Conservation (phyloP, 2,113 vertebrate species). For the Terrapene triunguis region DNA sequence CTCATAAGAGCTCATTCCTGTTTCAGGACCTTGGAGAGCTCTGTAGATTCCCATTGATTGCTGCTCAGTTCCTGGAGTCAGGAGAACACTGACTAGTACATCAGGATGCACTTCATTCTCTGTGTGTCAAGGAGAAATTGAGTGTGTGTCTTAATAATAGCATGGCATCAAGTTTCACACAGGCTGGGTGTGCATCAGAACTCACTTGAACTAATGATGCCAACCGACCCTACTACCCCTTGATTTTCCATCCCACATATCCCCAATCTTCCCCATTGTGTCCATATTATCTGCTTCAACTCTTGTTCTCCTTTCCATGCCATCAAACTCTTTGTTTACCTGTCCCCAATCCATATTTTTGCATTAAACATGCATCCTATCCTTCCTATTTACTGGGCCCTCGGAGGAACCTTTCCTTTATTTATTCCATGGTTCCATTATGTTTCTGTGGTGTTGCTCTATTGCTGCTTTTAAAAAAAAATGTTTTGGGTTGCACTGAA, state of each 20-base stretch:
- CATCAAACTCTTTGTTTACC: neutral
- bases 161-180: rapidly evolving
- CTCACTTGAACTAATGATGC: rapidly evolving
- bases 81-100: rapidly evolving
- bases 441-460: neutral
- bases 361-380: constrained; percentile 29
- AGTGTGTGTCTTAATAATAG: rapidly evolving
- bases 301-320: neutral
- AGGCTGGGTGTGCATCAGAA: rapidly evolving
- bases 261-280: rapidly evolving
- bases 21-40: rapidly evolving
- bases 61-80: neutral
- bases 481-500: rapidly evolving
- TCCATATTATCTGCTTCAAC: rapidly evolving
- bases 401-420: neutral
- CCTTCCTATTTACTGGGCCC: neutral
- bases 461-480: neutral
- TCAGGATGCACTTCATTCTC: neutral
- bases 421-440: neutral
- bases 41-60: neutral
- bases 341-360: constrained; percentile 53
- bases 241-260: neutral
- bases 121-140: neutral
- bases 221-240: rapidly evolving
- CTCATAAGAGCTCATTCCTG: neutral